Evolutionary conservation across 2,113 vertebrate species (phyloP).

Genomic region (Phoenicopterus ruber): DNA sequence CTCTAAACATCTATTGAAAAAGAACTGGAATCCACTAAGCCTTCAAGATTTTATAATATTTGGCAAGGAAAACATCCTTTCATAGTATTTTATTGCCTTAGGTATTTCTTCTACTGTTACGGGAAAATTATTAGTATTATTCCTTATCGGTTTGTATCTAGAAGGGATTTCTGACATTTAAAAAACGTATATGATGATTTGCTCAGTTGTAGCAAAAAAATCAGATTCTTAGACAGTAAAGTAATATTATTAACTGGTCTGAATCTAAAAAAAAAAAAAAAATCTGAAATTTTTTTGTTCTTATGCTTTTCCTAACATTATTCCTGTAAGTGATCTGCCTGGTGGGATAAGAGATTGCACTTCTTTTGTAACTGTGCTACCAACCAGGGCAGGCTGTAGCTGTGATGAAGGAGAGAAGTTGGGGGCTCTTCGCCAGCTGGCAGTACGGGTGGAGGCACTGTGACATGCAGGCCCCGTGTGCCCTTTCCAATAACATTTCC

Average conservation of each 20-base stretch:
- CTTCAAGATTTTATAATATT: background rate
- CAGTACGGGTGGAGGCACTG: background rate
- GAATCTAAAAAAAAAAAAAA: background rate
- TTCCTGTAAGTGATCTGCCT: background rate
- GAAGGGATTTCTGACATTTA: background rate
- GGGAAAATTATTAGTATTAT: background rate
- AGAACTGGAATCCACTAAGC: background rate
- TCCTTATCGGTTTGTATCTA: background rate
- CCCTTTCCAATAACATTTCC: background rate
- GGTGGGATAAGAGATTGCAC: background rate
- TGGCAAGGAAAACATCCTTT: background rate
- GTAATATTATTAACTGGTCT: background rate
- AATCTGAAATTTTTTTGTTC: no score
- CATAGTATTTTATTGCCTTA: background rate
- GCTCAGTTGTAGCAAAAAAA: background rate
- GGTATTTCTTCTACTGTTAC: background rate
- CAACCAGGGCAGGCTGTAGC: background rate
- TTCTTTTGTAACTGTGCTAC: background rate
- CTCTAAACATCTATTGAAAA: background rate
- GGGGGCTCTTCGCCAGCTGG: background rate
- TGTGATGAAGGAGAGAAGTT: background rate
- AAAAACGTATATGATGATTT: background rate
- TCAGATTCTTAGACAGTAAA: background rate
- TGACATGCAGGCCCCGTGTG: background rate
- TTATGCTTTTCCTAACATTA: background rate